Evolutionary conservation across 2,113 vertebrate species (phyloP).

Genomic region (Nycticryphes semicollaris): DNA sequence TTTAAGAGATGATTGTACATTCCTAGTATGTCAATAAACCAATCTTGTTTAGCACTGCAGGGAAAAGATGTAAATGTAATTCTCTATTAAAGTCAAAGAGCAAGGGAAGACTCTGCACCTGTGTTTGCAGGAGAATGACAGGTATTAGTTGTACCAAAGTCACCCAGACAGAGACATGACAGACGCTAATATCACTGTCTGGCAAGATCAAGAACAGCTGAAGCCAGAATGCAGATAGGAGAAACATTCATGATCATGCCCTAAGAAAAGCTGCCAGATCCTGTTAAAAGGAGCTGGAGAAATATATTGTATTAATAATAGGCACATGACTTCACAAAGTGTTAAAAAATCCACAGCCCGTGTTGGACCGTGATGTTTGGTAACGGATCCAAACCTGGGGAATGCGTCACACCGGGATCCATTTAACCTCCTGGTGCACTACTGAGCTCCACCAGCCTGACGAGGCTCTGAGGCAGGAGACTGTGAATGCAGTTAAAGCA

Average conservation of each 20-base stretch:
- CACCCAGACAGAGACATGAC: background rate
- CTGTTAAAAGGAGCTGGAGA: background rate
- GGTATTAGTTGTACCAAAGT: background rate
- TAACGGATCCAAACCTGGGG: background rate
- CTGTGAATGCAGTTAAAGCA: background rate
- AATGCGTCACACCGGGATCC: fast-evolving
- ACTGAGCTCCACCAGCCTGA: background rate
- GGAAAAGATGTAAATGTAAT: background rate
- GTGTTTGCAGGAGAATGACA: background rate
- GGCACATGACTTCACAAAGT: background rate
- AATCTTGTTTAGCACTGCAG: background rate
- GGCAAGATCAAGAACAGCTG: background rate
- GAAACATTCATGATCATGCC: background rate
- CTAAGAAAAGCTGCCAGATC: background rate
- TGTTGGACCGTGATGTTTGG: background rate
- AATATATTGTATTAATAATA: background rate
- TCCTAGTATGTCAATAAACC: background rate
- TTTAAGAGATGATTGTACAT: background rate
- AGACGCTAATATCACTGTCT: background rate
- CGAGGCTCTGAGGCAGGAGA: background rate
- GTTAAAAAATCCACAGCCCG: background rate
- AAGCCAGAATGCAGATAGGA: background rate
- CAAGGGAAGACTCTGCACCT: background rate
- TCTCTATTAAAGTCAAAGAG: background rate
- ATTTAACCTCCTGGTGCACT: background rate